Percentiles rank a stretch among this genome's conserved stretches.
phyloP scores from a whole-genome alignment of 2,888 invertebrate species.

The Candidula unifasciata region DNA sequence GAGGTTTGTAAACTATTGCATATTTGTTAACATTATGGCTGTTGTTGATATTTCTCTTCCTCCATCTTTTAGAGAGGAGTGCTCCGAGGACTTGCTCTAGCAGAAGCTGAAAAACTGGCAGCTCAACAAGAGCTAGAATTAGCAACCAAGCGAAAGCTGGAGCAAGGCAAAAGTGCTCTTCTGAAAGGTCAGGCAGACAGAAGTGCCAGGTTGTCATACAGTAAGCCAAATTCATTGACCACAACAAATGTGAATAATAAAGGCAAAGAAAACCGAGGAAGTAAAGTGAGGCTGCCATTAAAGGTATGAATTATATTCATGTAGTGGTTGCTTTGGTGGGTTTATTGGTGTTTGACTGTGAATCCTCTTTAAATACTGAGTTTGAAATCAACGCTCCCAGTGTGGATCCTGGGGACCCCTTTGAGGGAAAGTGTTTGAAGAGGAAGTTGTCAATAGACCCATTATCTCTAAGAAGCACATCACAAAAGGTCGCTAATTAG shows the following conservation, averaged over 20 bases:
- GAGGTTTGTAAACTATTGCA: too few species aligned
- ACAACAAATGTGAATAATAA: neutral
- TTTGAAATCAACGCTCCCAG: too few species aligned
- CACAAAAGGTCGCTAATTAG: too few species aligned
- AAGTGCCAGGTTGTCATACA: slow-evolving; percentile 55
- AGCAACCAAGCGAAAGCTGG: neutral
- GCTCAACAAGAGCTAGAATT: slow-evolving; percentile 21
- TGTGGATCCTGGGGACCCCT: too few species aligned
- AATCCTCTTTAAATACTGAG: too few species aligned
- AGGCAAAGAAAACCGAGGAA: slow-evolving; percentile 43
- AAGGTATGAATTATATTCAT: slow-evolving; percentile 44
- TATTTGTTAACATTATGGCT: too few species aligned
- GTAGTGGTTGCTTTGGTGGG: too few species aligned
- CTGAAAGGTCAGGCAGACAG: slow-evolving; percentile 44
- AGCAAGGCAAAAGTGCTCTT: neutral
- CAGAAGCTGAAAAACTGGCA: slow-evolving; percentile 42
- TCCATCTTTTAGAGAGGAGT: slow-evolving; percentile 47
- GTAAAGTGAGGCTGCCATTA: slow-evolving; percentile 54
- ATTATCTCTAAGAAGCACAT: too few species aligned
- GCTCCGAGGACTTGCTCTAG: slow-evolving; percentile 47
- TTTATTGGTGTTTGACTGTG: too few species aligned
- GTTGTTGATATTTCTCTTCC: neutral
- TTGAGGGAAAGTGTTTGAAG: too few species aligned
- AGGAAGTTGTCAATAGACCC: too few species aligned
- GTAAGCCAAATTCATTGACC: neutral